These are phyloP conservation scores for Parasteatoda lunata DNA, from an alignment of 2,888 invertebrate genomes.

Conservation along the genomic window DNA sequence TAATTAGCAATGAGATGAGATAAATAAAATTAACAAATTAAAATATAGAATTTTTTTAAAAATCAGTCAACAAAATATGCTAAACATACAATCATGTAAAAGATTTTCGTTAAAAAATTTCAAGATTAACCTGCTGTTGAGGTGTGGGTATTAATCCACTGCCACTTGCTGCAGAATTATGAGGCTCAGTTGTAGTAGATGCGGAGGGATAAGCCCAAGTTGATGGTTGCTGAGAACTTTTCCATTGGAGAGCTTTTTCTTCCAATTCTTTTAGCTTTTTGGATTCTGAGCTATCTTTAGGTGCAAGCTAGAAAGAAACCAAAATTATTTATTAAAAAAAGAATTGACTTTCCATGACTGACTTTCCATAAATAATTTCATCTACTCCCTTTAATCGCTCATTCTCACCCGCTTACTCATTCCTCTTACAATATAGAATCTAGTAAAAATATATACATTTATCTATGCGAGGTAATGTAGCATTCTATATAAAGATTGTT, in stretches of 20 bases:
- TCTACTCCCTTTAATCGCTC: too few species aligned
- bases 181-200: neutral
- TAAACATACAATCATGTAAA: neutral
- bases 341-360: too few species aligned
- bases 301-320: conserved; percentile 42
- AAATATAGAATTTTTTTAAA: neutral
- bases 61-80: neutral
- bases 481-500: too few species aligned
- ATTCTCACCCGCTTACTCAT: too few species aligned
- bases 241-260: conserved; percentile 64
- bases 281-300: conserved; percentile 39
- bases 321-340: too few species aligned
- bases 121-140: conserved; percentile 33
- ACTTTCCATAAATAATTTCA: too few species aligned
- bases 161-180: neutral
- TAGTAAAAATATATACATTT: too few species aligned
- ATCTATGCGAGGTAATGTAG: too few species aligned
- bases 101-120: neutral
- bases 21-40: neutral
- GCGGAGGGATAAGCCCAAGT: conserved; percentile 18
- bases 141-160: conserved; percentile 10
- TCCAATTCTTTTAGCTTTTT: conserved; percentile 58
- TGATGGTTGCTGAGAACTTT: conserved; percentile 50
- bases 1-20: neutral
- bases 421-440: too few species aligned